phyloP scores from a whole-genome alignment of 53 echinoderm and acorn worm species.

The Arbacia lixula region DNA sequence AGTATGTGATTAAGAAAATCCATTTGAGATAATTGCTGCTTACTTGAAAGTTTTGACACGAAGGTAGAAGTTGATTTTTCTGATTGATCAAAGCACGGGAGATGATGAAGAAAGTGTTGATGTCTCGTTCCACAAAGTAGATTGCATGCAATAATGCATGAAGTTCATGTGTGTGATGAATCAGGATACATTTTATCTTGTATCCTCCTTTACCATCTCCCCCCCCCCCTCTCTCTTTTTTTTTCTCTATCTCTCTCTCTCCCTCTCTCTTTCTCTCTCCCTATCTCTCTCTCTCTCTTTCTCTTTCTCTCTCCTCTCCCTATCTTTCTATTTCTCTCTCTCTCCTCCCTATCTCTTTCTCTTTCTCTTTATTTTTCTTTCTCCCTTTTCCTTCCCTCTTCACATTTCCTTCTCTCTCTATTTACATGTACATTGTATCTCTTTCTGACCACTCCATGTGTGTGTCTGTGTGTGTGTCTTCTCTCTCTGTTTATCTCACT shows the following conservation, averaged over 20 bases:
- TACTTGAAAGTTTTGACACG: too few species aligned
- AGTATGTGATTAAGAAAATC: too few species aligned
- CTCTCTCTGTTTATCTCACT: not conserved
- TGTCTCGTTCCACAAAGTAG: conserved; percentile 16
- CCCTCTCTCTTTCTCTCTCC: not conserved
- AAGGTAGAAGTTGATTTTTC: too few species aligned
- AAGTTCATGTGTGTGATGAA: conserved; percentile 19
- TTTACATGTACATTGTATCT: too few species aligned
- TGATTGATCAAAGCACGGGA: too few species aligned
- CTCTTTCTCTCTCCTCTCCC: not conserved
- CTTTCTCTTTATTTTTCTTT: not conserved
- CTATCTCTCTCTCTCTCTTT: not conserved
- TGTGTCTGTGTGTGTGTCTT: too few species aligned
- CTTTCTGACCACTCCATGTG: too few species aligned
- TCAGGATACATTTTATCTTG: conserved; percentile 11
- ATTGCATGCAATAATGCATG: conserved; percentile 47
- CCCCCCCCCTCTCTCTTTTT: not conserved
- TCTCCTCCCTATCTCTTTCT: not conserved
- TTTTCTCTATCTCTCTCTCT: not conserved
- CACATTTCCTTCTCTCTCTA: not conserved
- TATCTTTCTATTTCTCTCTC: not conserved
- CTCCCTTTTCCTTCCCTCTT: not conserved
- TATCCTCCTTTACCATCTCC: too few species aligned
- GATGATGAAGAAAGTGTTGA: too few species aligned
- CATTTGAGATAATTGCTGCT: too few species aligned